Evolutionary conservation across 1,140 invertebrate genomes (phyloP).

Genomic region (Eupeodes corollae): DNA sequence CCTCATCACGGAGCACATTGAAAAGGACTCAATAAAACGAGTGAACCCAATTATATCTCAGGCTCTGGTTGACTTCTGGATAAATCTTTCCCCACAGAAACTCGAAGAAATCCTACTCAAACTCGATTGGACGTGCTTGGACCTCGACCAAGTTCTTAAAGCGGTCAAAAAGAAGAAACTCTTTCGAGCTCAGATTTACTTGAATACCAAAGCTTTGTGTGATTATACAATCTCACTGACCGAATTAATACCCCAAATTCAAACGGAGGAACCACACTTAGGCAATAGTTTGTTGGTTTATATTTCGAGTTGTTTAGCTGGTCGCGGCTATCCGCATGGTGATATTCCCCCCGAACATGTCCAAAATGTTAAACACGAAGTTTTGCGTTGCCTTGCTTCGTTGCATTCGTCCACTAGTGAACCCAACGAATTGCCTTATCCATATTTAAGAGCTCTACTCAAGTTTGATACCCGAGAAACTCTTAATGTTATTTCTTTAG

Average conservation of each 20-base stretch:
- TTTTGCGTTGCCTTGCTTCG: slow-evolving; percentile 48
- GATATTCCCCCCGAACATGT: slow-evolving; percentile 61
- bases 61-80: slow-evolving; percentile 49
- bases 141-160: slow-evolving; percentile 76
- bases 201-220: slow-evolving; percentile 72
- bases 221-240: slow-evolving; percentile 78
- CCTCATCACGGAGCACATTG: slow-evolving; percentile 41
- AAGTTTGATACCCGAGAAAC: slow-evolving; percentile 83
- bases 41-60: slow-evolving; percentile 57
- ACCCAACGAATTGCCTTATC: slow-evolving; percentile 60
- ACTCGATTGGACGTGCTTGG: slow-evolving; percentile 71
- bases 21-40: slow-evolving; percentile 31
- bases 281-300: slow-evolving; percentile 91
- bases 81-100: slow-evolving; percentile 42
- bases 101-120: slow-evolving; percentile 73
- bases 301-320: slow-evolving; percentile 84
- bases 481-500: slow-evolving; percentile 76
- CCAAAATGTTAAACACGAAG: slow-evolving; percentile 65
- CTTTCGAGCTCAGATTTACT: slow-evolving; percentile 79
- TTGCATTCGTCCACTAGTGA: slow-evolving; percentile 56
- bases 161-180: slow-evolving; percentile 67
- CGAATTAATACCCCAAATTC: slow-evolving; percentile 52
- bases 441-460: slow-evolving; percentile 67
- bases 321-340: slow-evolving; percentile 78
- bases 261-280: slow-evolving; percentile 42